phyloP scores from a whole-genome alignment of 37 sponge, comb jelly and placozoan genomes.

The Theonella swinhoei region DNA sequence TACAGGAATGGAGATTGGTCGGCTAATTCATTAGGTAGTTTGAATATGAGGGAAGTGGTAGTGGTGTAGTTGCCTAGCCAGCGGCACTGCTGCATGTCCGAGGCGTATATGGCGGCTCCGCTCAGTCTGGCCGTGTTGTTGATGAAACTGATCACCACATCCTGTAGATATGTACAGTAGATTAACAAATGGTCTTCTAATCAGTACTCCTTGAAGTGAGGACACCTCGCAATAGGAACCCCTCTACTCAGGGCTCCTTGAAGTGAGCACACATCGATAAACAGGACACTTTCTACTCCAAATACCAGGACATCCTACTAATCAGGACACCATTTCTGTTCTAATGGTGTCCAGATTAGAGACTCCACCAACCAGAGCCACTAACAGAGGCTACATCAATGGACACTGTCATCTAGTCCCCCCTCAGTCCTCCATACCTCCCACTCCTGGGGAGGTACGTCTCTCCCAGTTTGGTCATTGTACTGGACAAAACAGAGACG shows the following conservation, averaged over 20 bases:
- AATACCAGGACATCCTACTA: no score
- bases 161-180: conserved; percentile 20
- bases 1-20: conserved; percentile 44
- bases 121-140: conserved; percentile 71
- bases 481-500: conserved; percentile 83
- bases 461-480: conserved; percentile 26
- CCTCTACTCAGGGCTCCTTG: not conserved
- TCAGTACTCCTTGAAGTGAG: no score
- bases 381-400: no score
- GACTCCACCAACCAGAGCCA: no score
- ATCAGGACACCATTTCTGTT: no score
- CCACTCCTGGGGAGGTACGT: conserved; percentile 72
- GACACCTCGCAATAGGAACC: no score
- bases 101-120: conserved; percentile 82
- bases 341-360: no score
- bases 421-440: no score
- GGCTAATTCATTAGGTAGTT: conserved; percentile 15
- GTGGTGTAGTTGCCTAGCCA: conserved; percentile 60
- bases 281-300: no score
- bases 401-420: no score
- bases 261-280: not conserved
- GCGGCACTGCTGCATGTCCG: conserved; percentile 78
- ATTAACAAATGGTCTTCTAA: no score
- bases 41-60: conserved; percentile 49
- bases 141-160: conserved; percentile 63